Base-by-base conservation (phyloP, 2,113 vertebrate species). In the Cathartes aura region DNA sequence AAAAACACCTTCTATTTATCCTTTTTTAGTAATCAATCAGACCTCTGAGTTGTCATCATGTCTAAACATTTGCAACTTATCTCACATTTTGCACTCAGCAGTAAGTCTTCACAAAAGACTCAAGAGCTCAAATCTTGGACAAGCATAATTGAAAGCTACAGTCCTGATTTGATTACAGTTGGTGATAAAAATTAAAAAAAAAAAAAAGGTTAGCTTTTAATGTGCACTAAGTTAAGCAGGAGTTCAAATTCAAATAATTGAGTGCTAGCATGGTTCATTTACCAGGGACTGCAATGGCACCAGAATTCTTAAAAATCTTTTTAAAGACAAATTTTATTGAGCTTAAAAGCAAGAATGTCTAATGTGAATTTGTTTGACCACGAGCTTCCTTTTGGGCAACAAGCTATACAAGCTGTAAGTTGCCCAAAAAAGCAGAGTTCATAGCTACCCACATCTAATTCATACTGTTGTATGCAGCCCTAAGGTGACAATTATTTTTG, bases 401-500 rank as follows among this genome's bases (percentile, higher is more conserved):
- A 96, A 95, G n/a, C 30, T 91, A 63, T 32, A 50, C 23, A 82
- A 93, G 93, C 36, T 96, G 50, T 32, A 96, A 62, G 36, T 85
- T 80, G 21, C 45, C 76, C 48, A 5, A 58, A 63, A 96, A 66
- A 47, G 0, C 15, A 63, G 63, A 94, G 38, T 66, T 95, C 82
- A n/a, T 91, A 96, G 76, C 58, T 84, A 93, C 18, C 21, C 30
- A 89, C 17, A 2, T 80, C n/a, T 97, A 97, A 97, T 94, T 97
- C 91, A 90, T 93, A 43, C 38, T 93, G 95, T 36, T 90, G 11
- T 66, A 67, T 93, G 96, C 67, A 98, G 89, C 96, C 94, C 92
- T 97, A 87, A 97, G 95, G 96, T 97, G 81, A 97, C 92, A 98
- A 98, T 98, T 98, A 98, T 97, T 97, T 98, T 78, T 97, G 94